Conservation (phyloP, 2,888 invertebrate genomes). For the Drosophila parthenogenetica region DNA sequence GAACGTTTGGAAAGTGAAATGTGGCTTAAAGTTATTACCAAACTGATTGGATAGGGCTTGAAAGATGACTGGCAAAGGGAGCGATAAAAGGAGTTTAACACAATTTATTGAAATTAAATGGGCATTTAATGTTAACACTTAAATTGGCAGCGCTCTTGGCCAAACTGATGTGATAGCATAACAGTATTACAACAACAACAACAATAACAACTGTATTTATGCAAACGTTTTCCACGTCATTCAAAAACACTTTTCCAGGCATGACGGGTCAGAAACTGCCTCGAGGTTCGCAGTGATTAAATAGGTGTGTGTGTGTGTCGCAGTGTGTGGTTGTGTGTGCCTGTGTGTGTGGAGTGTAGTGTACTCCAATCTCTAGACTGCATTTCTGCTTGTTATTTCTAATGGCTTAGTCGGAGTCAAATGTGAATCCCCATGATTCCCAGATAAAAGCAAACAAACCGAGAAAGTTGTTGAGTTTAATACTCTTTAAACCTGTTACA, state of each 20-base stretch:
- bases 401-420: conserved; percentile 18
- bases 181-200: conserved; percentile 12
- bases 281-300: conserved; percentile 33
- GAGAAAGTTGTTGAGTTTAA: conserved; percentile 13
- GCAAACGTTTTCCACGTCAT: conserved; percentile 40
- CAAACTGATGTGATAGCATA: conserved; percentile 19
- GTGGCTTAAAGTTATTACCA: not conserved
- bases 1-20: conserved; percentile 55
- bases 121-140: conserved; percentile 22
- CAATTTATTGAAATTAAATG: conserved; percentile 21
- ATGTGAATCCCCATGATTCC: conserved; percentile 50
- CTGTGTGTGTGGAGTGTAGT: conserved; percentile 2
- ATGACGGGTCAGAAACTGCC: conserved; percentile 38
- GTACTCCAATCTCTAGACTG: conserved; percentile 1
- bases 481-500: conserved; percentile 16
- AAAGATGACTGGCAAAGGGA: conserved; percentile 1
- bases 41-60: too few relatives aligned
- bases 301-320: not conserved
- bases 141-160: conserved; percentile 16
- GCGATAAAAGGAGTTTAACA: too few relatives aligned
- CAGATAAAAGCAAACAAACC: conserved; percentile 34
- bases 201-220: conserved; percentile 8
- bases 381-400: conserved; percentile 29
- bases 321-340: not conserved
- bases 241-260: conserved; percentile 22